Base-by-base conservation (phyloP, 2,797 vertebrate genomes). In the Lepus oiostolus region DNA sequence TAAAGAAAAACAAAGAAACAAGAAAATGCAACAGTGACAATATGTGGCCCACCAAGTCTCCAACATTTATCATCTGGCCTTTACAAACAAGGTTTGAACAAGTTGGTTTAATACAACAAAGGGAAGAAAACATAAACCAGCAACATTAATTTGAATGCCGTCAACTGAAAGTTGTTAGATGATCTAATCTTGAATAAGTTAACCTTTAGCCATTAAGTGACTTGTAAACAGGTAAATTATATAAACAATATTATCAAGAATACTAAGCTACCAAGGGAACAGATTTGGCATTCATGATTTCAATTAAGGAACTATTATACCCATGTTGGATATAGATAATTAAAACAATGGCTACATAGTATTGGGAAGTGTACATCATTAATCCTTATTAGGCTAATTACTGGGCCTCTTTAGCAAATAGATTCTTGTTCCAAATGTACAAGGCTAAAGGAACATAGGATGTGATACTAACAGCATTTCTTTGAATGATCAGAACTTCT, bases 1-100 rank as follows among this genome's bases (percentile, higher is more conserved):
- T 58, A 47, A 30, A 11, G 63, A 60, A 52, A n/a, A 38, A 93
- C 10, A 82, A 72, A 62, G 13, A 54, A 58, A 79, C 32, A 89
- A 63, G 13, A 90, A 52, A 85, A 54, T 91, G 24, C 2, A 26
- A 71, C 28, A 82, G 54, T 1, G 38, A 68, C 11, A 52, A 47
- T 65, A 26, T 54, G 14, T 63, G 22, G 12, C 63, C 30, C 38
- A n/a, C 35, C 87, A 24, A 81, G 6, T 7, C 77, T 65, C 60
- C 72, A 93, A 38, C 38, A 38, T 68, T 86, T 93, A 74, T 65
- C 60, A 22, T 65, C 28, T 70, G 32, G n/a, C 50, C 50, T 92
- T 88, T 54, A 47, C 28, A n/a, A 87, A 70, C 63, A 68, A 70
- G 35, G 4, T 68, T 83, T 93, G 58, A 62, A 74, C 75, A 70